Base-by-base conservation (phyloP, 2,888 invertebrate genomes). In the Lumbricus terrestris region DNA sequence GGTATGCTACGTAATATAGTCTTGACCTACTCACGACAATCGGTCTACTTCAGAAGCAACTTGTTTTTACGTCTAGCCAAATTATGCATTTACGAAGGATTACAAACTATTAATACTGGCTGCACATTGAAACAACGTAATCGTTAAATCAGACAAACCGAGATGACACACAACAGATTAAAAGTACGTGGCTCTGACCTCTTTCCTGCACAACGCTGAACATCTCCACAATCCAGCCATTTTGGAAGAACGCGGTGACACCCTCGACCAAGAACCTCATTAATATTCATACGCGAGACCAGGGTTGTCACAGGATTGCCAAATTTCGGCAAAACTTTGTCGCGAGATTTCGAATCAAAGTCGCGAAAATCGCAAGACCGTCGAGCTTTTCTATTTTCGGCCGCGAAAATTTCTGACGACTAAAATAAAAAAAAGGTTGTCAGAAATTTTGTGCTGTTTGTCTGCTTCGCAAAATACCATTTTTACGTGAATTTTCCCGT, bases 21-120 rank as follows among this genome's bases (percentile, higher is more conserved):
- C 69, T n/a, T 69, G 69, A 69, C 69, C 69, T 69, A 69, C 69
- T n/a, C 69, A 69, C 69, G 69, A 69, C 69, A 69, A 69, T n/a
- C 16, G 0, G n/a, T n/a, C 69, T 69, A 69, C 29, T 69, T 69
- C 69, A 69, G n/a, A 6, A 69, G 4, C 69, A 69, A 69, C 69
- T n/a, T 69, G 69, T 69, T 47, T 54, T 69, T n/a, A 69, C 69
- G 29, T 69, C 69, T n/a, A 69, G 29, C 29, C n/a, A 29, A 69
- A 29, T n/a, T n/a, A 8, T 8, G 69, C 69, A 69, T 69, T 69
- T 69, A n/a, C 69, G 11, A 11, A 3, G n/a, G n/a, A 69, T n/a
- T 69, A 1, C 8, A 69, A 69, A 69, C 29, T n/a, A 69, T n/a
- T 29, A 69, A n/a, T n/a, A n/a, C n/a, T 13, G 11, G 69, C 29